Evolutionary conservation across 2,797 vertebrate genomes (phyloP).

Genomic region (Dermochelys coriacea): DNA sequence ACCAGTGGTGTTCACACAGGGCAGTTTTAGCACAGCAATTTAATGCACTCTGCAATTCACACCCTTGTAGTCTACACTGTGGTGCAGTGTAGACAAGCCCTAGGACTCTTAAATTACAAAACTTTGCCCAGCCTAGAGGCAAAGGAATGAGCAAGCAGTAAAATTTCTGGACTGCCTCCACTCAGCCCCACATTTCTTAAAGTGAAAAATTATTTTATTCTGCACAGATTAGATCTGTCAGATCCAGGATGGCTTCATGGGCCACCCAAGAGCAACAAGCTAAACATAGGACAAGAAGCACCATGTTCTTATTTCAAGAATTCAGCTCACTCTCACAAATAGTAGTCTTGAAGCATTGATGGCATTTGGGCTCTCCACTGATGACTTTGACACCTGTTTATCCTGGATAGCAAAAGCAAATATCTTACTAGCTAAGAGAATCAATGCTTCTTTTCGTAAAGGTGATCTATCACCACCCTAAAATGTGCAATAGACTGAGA

Average conservation of each 20-base stretch:
- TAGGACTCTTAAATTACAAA: neutral
- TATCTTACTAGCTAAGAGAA: neutral
- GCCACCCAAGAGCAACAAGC: neutral
- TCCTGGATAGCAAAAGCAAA: neutral
- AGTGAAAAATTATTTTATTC: neutral
- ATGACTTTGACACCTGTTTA: neutral
- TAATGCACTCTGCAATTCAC: too few relatives aligned
- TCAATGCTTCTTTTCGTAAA: neutral
- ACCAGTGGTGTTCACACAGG: too few relatives aligned
- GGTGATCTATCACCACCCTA: neutral
- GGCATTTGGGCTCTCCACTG: neutral
- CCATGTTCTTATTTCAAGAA: neutral
- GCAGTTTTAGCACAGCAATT: too few relatives aligned
- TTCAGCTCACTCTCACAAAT: neutral
- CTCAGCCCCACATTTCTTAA: neutral
- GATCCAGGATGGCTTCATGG: neutral
- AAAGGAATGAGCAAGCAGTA: neutral
- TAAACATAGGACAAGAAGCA: neutral
- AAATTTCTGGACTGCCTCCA: neutral
- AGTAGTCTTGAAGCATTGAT: accelerated
- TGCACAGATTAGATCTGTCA: neutral
- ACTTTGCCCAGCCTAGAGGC: neutral
- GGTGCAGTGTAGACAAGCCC: too few relatives aligned
- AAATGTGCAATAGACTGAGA: neutral
- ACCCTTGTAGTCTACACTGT: too few relatives aligned